Percentiles rank a stretch among this genome's conserved stretches.
Evolutionary conservation across 2,113 vertebrate genomes (phyloP).

Genomic region (Tonatia bakeri): DNA sequence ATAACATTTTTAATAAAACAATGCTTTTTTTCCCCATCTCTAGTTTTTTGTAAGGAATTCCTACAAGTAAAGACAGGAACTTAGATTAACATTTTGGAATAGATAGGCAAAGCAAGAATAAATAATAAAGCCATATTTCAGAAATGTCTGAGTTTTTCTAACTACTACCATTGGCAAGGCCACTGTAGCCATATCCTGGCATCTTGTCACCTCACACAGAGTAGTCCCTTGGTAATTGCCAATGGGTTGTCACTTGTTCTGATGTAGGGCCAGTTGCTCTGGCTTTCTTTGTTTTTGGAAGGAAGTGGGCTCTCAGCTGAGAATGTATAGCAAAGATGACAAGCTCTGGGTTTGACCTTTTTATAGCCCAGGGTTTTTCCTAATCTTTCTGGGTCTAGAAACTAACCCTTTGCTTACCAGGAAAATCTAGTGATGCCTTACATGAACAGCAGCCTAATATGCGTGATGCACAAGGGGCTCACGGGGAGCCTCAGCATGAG

Average conservation of each 20-base stretch:
- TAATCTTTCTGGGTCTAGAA: neutral
- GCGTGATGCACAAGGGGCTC: neutral
- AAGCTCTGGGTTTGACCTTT: neutral
- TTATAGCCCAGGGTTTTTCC: neutral
- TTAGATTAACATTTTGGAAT: neutral
- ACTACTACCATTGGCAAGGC: neutral
- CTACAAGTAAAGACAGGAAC: neutral
- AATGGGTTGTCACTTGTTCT: neutral
- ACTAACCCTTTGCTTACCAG: neutral
- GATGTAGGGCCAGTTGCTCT: too few species aligned
- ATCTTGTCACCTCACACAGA: neutral
- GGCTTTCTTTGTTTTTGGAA: neutral
- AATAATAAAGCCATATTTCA: neutral
- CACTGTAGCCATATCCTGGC: rapidly evolving
- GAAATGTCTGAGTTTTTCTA: neutral
- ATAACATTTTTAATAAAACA: neutral
- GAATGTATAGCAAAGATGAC: neutral
- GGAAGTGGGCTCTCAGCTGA: neutral
- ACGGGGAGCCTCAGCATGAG: neutral
- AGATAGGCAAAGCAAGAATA: neutral
- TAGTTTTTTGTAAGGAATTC: neutral
- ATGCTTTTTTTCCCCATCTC: neutral
- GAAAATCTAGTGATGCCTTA: neutral
- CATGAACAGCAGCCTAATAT: neutral
- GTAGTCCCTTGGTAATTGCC: rapidly evolving